Evolutionary conservation across 1,140 invertebrate genomes (phyloP).

Genomic region (Coelopa frigida): DNA sequence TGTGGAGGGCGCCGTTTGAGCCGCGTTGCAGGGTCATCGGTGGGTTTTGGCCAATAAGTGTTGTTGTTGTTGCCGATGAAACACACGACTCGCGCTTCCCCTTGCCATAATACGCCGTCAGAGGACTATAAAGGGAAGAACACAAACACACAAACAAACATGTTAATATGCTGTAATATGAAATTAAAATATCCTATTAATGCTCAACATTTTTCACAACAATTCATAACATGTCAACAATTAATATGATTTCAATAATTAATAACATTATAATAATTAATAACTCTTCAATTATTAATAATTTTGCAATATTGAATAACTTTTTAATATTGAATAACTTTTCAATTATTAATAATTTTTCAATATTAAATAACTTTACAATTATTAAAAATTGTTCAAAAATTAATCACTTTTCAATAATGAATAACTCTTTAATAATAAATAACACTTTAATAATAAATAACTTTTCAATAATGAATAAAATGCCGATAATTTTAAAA

Average conservation of each 20-base stretch:
- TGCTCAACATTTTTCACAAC: too few species aligned
- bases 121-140: conserved; percentile 23
- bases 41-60: conserved; percentile 34
- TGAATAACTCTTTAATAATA: conserved; percentile 2
- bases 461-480: neutral
- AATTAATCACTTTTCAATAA: conserved; percentile 7
- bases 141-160: conserved; percentile 7
- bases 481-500: neutral
- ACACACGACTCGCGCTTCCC: conserved; percentile 42
- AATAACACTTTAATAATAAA: conserved; percentile 8
- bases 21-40: conserved; percentile 29
- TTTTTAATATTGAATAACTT: too few species aligned
- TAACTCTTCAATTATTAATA: too few species aligned
- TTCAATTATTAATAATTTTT: too few species aligned
- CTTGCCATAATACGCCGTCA: conserved; percentile 41
- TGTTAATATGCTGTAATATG: too few species aligned
- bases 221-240: too few species aligned
- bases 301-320: too few species aligned
- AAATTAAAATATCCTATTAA: neutral
- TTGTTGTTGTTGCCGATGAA: conserved; percentile 42
- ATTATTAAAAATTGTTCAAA: too few species aligned
- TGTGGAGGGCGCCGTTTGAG: conserved; percentile 41
- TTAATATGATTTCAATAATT: too few species aligned
- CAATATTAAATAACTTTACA: too few species aligned
- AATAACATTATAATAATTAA: too few species aligned